phyloP scores from a whole-genome alignment of 2,113 vertebrate species.

The Aleadryas rufinucha region DNA sequence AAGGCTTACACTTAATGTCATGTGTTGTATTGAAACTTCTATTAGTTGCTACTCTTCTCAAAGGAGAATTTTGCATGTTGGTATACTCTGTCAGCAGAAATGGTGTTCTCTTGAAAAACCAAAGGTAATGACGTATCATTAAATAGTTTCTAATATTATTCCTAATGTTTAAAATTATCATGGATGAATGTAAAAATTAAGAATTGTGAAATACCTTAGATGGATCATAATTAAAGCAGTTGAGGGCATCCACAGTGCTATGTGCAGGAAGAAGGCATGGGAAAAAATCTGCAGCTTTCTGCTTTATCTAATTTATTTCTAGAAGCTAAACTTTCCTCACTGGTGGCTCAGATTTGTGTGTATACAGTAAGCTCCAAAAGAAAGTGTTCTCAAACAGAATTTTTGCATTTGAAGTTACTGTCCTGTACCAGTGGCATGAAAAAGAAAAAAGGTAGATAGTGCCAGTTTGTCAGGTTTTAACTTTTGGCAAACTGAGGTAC shows the following conservation, averaged over 20 bases:
- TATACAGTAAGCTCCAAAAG: not conserved
- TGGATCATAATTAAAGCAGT: not conserved
- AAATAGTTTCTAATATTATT: not conserved
- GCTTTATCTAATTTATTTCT: not conserved
- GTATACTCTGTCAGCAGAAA: not conserved
- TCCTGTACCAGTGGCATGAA: not conserved
- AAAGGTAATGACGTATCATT: not conserved
- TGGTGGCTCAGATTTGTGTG: not conserved
- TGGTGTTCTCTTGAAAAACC: not conserved
- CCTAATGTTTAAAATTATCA: not conserved
- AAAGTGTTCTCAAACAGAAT: not conserved
- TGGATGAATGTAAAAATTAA: not conserved
- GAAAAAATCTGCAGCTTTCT: not conserved
- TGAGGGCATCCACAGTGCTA: not conserved
- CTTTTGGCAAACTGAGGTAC: not conserved
- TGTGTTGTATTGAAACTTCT: not conserved
- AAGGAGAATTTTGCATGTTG: not conserved
- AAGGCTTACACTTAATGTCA: not conserved
- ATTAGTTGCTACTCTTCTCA: not conserved
- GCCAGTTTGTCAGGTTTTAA: not conserved
- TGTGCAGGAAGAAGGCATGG: not conserved
- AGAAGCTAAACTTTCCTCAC: not conserved
- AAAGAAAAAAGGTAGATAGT: not conserved
- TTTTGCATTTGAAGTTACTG: not conserved
- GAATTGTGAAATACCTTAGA: not conserved